Conservation (phyloP, 2,888 invertebrate species). For the Cremastobaeus sp. region DNA sequence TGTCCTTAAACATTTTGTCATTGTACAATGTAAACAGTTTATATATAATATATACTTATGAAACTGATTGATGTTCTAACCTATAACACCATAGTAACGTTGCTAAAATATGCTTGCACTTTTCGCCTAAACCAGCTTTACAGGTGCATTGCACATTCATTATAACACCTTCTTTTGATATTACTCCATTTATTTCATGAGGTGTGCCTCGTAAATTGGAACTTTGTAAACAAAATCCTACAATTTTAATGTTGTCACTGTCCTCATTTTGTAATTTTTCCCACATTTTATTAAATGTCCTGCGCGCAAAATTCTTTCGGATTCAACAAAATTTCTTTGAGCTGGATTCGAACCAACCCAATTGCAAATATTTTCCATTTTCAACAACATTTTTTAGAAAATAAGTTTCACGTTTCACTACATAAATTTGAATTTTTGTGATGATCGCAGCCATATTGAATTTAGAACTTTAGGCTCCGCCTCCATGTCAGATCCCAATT, state of each 20-base stretch:
- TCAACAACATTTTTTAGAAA: too few species aligned
- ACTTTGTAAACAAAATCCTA: constrained; percentile 5
- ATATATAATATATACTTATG: too few species aligned
- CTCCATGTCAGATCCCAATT: too few species aligned
- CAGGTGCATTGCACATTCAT: neutral
- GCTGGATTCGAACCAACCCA: constrained; percentile 18
- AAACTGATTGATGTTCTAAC: too few species aligned
- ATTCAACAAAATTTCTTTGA: constrained; percentile 29
- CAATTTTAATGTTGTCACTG: neutral
- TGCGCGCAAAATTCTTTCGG: constrained; percentile 13
- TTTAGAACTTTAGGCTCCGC: too few species aligned
- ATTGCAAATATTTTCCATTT: constrained; percentile 1
- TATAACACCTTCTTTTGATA: neutral
- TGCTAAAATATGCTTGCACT: constrained; percentile 13
- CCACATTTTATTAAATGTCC: constrained; percentile 31
- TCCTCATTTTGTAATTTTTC: neutral
- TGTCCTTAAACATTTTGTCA: neutral
- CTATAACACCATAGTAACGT: too few species aligned
- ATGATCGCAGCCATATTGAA: too few species aligned
- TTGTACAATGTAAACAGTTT: neutral
- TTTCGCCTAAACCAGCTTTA: too few species aligned
- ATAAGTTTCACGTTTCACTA: too few species aligned
- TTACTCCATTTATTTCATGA: constrained; percentile 5
- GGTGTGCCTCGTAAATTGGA: constrained; percentile 10
- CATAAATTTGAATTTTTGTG: too few species aligned